A percentile compares a stretch with the other conserved stretches of the same genome.
phyloP scores from a whole-genome alignment of 2,797 vertebrate genomes.

The Etheostoma nigrum region DNA sequence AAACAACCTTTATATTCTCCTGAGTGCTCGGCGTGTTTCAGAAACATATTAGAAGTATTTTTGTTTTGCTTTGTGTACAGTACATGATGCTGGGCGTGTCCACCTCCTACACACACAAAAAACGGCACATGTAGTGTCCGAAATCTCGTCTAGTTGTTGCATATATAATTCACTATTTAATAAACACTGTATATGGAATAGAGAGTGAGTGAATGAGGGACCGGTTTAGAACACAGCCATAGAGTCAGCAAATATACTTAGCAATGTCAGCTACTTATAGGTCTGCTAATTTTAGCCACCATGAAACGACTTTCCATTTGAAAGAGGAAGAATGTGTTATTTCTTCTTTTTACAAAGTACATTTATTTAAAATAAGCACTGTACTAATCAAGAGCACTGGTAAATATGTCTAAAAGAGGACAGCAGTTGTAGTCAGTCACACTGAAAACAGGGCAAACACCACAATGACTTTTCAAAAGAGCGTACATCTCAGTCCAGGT shows the following conservation, averaged over 20 bases:
- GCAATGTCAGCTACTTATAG: not conserved
- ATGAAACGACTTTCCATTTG: not conserved
- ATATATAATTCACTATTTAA: too few species aligned
- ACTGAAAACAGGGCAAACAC: not conserved
- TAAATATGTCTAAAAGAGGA: not conserved
- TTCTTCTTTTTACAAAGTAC: not conserved
- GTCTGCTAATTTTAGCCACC: not conserved
- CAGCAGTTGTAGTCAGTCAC: not conserved
- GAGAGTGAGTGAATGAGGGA: too few species aligned
- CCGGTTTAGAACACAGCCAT: too few species aligned
- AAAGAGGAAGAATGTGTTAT: constrained; percentile 1
- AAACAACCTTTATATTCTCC: too few species aligned
- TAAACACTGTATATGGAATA: too few species aligned
- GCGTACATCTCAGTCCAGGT: not conserved
- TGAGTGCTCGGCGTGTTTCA: too few species aligned
- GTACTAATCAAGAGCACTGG: not conserved
- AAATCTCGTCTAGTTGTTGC: too few species aligned
- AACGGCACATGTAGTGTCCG: too few species aligned
- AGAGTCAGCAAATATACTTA: not conserved
- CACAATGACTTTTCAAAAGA: not conserved
- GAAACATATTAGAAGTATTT: too few species aligned
- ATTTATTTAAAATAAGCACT: not conserved
- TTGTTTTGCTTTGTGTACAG: too few species aligned
- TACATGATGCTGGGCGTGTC: too few species aligned
- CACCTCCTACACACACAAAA: too few species aligned